phyloP scores from a whole-genome alignment of 2,797 vertebrate species.

The Hipposideros larvatus region DNA sequence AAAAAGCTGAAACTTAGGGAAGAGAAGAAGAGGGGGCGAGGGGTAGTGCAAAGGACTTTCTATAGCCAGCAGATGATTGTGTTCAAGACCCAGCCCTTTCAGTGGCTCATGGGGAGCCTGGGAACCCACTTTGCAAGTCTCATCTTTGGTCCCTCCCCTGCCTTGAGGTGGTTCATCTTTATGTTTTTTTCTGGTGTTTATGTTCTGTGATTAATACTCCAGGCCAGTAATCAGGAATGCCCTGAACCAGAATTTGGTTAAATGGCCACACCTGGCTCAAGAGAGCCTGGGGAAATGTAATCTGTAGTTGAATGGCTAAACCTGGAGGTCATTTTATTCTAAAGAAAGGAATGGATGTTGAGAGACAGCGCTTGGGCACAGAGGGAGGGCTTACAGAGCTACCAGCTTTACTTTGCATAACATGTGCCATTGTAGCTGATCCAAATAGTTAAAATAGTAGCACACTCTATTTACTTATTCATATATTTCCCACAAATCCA shows the following conservation, averaged over 20 bases:
- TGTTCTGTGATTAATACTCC: neutral
- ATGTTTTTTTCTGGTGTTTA: neutral
- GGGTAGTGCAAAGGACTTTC: neutral
- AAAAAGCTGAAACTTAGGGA: neutral
- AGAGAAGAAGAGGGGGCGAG: neutral
- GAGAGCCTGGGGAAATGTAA: neutral
- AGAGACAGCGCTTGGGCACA: neutral
- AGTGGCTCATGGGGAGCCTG: neutral
- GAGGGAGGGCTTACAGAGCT: neutral
- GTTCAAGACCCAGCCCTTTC: neutral
- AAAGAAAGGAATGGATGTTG: neutral
- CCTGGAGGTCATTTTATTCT: neutral
- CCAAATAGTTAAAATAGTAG: neutral
- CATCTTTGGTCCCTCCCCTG: neutral
- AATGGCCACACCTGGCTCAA: neutral
- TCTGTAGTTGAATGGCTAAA: neutral
- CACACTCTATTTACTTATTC: neutral
- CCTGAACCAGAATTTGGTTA: neutral
- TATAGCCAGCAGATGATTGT: neutral
- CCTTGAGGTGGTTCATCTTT: neutral
- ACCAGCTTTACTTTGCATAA: neutral
- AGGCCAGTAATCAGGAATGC: neutral
- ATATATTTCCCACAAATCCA: constrained; percentile 41
- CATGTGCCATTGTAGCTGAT: neutral
- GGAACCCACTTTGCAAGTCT: neutral